Evolutionary conservation across 1,140 invertebrate species (phyloP), one percentile per base, ranked within the genome.

Genomic region (Atta cephalotes): DNA sequence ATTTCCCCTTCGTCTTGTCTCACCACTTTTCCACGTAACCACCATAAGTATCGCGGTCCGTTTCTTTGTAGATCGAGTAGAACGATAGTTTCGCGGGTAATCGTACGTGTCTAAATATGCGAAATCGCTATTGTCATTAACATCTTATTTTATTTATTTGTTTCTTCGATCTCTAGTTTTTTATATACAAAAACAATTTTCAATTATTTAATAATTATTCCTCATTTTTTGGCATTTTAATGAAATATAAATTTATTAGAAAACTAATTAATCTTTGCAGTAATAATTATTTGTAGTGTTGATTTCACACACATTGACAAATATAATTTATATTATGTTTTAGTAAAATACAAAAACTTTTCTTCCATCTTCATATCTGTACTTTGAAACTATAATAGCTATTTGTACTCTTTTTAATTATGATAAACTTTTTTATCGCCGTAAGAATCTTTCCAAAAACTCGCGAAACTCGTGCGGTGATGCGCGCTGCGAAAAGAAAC

Each of bases 1-100:
- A 89, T 93, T 93, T 93, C 91, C 91, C 92, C 91, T 91, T 93
- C 93, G 92, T 92, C 92, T 80, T 88, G 91, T 92, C 92, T 87
- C 91, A 91, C 92, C 89, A 93, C 90, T 93, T 93, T 93, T 93
- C 91, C 93, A 87, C 88, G 92, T 91, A 89, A 85, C 91, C 88
- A 76, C 86, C 86, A 89, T 91, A 92, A 93, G 90, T 88, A 90
- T 84, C 88, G 82, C 31, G 82, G 65, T 87, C 56, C 87, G 78
- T 86, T 86, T 86, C 56, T 62, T 71, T 58, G 65, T 31, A 56
- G 56, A 78, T 51, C 68, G 72, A 85, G 74, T 71, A 88, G 63
- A 90, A 88, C 72, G 70, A 56, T 18, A 56, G 62, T 25, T 51
- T 76, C 56, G 28, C 80, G 56, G 14, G 31, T 62, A 49, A 74